These are phyloP conservation scores for Gymnoscelis rufifasciata DNA, from an alignment of 2,888 invertebrate species.

Conservation along the genomic window DNA sequence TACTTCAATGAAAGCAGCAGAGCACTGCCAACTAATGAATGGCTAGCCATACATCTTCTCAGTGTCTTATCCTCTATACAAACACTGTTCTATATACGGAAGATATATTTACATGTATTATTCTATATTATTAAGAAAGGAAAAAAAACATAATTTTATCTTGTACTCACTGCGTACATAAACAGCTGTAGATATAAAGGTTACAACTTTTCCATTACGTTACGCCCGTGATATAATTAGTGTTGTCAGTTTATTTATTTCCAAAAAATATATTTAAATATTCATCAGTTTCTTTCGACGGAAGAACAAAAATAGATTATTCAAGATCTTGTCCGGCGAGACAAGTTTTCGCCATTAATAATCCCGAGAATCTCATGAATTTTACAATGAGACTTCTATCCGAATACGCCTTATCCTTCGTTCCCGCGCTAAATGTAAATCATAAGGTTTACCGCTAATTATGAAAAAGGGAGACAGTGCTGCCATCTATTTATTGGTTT, in stretches of 20 bases:
- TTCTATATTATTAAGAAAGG: no score
- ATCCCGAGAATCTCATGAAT: conserved; percentile 12
- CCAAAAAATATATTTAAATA: neutral
- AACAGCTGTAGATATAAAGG: no score
- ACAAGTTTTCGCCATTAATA: conserved; percentile 9
- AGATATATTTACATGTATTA: conserved; percentile 1
- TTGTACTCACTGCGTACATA: no score
- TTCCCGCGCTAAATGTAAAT: conserved; percentile 7
- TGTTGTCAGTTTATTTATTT: neutral
- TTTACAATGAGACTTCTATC: conserved; percentile 14
- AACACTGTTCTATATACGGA: neutral
- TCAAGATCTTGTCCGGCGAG: neutral
- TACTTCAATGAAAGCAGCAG: neutral
- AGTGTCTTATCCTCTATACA: conserved; percentile 20
- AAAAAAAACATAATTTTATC: no score
- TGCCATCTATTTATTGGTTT: conserved; percentile 65
- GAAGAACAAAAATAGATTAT: neutral
- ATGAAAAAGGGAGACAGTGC: conserved; percentile 29
- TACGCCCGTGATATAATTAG: conserved; percentile 4
- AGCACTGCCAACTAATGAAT: conserved; percentile 1
- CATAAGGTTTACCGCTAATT: conserved; percentile 16
- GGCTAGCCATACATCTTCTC: conserved; percentile 25
- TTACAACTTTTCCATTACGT: conserved; percentile 12
- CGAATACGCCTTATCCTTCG: conserved; percentile 13
- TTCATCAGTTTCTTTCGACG: neutral